Evolutionary conservation across 1,140 invertebrate genomes (phyloP).

Genomic region (Aphidius gifuensis): DNA sequence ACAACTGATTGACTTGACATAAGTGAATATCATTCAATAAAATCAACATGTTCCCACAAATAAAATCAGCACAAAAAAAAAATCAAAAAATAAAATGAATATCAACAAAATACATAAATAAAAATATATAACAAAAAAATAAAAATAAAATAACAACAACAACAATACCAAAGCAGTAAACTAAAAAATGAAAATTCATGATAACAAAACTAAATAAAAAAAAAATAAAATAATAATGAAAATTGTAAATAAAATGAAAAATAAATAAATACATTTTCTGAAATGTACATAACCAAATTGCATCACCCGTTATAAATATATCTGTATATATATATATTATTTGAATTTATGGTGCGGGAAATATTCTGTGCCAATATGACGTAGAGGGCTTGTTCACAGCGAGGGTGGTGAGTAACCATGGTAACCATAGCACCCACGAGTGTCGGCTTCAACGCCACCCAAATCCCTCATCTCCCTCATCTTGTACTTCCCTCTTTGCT

Average conservation of each 20-base stretch:
- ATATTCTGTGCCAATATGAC: slow-evolving; percentile 57
- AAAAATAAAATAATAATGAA: slow-evolving; percentile 5
- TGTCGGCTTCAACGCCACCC: slow-evolving; percentile 60
- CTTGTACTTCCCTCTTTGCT: slow-evolving; percentile 27
- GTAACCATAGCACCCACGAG: slow-evolving; percentile 62
- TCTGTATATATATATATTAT: slow-evolving; percentile 33
- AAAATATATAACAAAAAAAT: too few species aligned
- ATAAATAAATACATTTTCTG: slow-evolving; percentile 4
- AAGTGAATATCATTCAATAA: too few species aligned
- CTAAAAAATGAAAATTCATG: too few species aligned
- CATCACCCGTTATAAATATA: slow-evolving; percentile 43
- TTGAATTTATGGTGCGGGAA: slow-evolving; percentile 53
- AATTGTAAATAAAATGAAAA: not conserved
- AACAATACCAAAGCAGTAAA: too few species aligned
- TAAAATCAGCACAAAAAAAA: too few species aligned
- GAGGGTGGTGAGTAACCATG: slow-evolving; percentile 59
- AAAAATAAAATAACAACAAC: too few species aligned
- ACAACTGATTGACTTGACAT: too few species aligned
- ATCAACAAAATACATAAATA: too few species aligned
- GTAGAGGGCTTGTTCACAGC: slow-evolving; percentile 57
- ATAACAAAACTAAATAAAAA: not conserved
- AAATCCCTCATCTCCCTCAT: slow-evolving; percentile 39
- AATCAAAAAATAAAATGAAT: too few species aligned
- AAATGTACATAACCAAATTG: slow-evolving; percentile 29
- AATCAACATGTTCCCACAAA: too few species aligned